Evolutionary conservation across 2,113 vertebrate species (phyloP), one percentile per base, ranked within the genome.

Genomic region (Lepisosteus osseus): DNA sequence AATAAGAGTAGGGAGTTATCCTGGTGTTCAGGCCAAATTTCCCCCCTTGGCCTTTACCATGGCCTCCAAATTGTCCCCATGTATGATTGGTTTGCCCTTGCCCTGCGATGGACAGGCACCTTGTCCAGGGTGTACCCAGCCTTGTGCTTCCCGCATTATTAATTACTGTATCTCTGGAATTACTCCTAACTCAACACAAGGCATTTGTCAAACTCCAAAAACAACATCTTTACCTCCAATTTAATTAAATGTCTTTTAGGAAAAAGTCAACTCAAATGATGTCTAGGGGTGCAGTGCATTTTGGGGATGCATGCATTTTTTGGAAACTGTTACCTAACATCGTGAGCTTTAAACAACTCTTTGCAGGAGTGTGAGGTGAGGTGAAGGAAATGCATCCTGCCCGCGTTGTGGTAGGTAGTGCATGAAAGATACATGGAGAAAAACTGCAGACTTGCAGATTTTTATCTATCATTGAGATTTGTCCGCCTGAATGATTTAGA

Each of bases 381-480:
- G 54, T 61, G 17, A 54, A 62, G 11, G 51, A 75, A 15, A 61
- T 7, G 13, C 9, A 29, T 70, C 67, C 57, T 63, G 67, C 40
- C 69, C 40, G 29, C 3, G 15, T 64, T 51, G 68, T 57, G 54
- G 54, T 54, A 54, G 29, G 68, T 42, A 29, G 47, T 54, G 55
- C n/a, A 70, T 79, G 40, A 80, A 72, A 76, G 76, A 79, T 80
- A 74, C 71, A 83, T 78, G 77, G 76, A 77, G 74, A 74, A 77
- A 86, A 89, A 88, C 77, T 84, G 87, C 87, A 67, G 75, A 82
- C 79, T 87, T 87, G 87, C 87, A 83, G 68, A 84, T 88, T 89
- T 84, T 74, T 82, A 82, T 84, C 74, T 82, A 82, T 72, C 83
- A 80, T 82, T 75, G 47, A 84, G 72, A 80, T 87, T 85, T 85